phyloP scores from a whole-genome alignment of 2,113 vertebrate species.

The Cromileptes altivelis region DNA sequence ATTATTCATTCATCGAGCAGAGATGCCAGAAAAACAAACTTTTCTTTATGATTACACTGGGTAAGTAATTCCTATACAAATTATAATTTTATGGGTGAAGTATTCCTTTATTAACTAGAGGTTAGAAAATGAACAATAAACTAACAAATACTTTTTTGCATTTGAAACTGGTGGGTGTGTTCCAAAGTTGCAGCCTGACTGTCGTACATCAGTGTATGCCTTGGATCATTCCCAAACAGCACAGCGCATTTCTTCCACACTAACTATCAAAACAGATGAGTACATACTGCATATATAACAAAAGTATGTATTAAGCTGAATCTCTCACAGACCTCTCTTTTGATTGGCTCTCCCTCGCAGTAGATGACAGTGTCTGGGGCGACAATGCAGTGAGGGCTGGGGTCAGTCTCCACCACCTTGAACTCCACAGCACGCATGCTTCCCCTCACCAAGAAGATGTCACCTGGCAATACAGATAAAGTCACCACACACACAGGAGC shows the following conservation, averaged over 20 bases:
- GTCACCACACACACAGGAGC: not conserved
- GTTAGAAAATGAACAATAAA: not conserved
- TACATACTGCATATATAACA: not conserved
- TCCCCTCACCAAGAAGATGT: conserved; percentile 95
- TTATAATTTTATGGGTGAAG: too few species aligned
- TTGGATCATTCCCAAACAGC: not conserved
- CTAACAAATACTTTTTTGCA: not conserved
- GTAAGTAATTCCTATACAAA: too few species aligned
- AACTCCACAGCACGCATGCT: conserved; percentile 98
- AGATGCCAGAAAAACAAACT: too few species aligned
- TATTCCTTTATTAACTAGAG: not conserved
- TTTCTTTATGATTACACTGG: too few species aligned
- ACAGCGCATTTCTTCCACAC: not conserved
- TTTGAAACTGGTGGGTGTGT: not conserved
- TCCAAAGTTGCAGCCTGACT: not conserved
- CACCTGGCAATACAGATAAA: conserved; percentile 80
- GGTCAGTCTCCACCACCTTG: conserved; percentile 97
- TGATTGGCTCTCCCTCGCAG: conserved; percentile 96
- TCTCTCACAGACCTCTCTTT: conserved; percentile 87
- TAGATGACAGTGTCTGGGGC: conserved; percentile 97
- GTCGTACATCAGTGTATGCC: too few species aligned
- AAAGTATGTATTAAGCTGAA: not conserved
- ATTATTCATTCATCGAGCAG: too few species aligned
- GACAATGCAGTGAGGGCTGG: conserved; percentile 94
- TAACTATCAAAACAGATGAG: not conserved